These are phyloP conservation scores for Melanargia galathea DNA, from an alignment of 2,888 invertebrate genomes.

Conservation along the genomic window DNA sequence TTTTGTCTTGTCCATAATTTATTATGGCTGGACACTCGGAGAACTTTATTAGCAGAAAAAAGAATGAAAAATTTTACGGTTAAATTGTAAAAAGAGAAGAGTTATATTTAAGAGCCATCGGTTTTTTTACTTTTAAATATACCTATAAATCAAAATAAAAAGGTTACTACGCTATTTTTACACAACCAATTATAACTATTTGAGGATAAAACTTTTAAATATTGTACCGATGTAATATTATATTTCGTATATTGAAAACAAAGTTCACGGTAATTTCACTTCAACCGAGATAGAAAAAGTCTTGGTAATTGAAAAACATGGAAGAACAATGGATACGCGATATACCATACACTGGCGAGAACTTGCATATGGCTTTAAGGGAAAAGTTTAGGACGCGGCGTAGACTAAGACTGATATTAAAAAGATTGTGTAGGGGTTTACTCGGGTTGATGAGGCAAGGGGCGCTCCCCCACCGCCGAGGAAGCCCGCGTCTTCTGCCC, in stretches of 20 bases:
- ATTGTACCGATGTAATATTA: not conserved
- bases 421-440: conserved; percentile 57
- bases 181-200: not conserved
- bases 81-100: not conserved
- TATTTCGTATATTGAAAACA: not conserved
- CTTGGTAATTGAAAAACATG: conserved; percentile 33
- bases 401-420: conserved; percentile 66
- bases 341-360: conserved; percentile 42
- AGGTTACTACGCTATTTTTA: not conserved
- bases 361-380: conserved; percentile 58
- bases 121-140: conserved; percentile 2
- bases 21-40: no score
- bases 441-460: conserved; percentile 49
- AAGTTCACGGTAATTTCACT: conserved; percentile 9
- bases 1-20: conserved; percentile 16
- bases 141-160: no score
- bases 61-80: no score
- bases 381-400: conserved; percentile 67
- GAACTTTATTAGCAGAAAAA: no score
- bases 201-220: not conserved
- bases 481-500: conserved; percentile 72
- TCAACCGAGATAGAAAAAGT: conserved; percentile 18
- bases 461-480: conserved; percentile 65
- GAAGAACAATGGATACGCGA: conserved; percentile 53
- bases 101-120: conserved; percentile 8